A percentile compares a stretch with the other conserved stretches of the same genome.
phyloP scores from a whole-genome alignment of 2,888 invertebrate genomes.

The Papilio elwesi region DNA sequence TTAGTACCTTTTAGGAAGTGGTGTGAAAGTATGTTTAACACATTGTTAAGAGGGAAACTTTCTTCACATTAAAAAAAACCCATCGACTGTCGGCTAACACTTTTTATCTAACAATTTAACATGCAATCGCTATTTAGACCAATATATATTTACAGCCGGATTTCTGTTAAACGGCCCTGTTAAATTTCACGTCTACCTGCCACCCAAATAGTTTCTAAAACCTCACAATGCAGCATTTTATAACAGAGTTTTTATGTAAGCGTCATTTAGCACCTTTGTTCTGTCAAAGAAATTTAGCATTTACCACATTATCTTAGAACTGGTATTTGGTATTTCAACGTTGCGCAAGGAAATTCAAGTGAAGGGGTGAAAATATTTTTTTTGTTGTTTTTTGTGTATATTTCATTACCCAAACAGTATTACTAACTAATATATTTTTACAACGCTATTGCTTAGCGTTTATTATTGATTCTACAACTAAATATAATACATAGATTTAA shows the following conservation, averaged over 20 bases:
- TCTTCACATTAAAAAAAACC: not conserved
- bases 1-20: not conserved
- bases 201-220: slow-evolving; percentile 17
- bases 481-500: too few relatives aligned
- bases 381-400: not conserved
- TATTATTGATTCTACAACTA: not conserved
- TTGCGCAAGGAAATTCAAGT: slow-evolving; percentile 24
- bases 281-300: not conserved
- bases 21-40: not conserved
- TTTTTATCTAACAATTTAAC: slow-evolving; percentile 28
- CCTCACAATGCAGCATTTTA: slow-evolving; percentile 18
- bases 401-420: not conserved
- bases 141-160: slow-evolving; percentile 23
- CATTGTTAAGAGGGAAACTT: not conserved
- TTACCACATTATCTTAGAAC: not conserved
- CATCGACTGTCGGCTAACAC: not conserved
- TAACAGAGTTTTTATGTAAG: slow-evolving; percentile 19
- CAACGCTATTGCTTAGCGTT: not conserved
- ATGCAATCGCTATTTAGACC: slow-evolving; percentile 24
- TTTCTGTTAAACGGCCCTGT: slow-evolving; percentile 19
- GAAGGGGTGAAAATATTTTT: slow-evolving; percentile 31
- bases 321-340: not conserved
- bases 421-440: not conserved
- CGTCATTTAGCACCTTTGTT: not conserved
- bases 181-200: slow-evolving; percentile 37